These are phyloP conservation scores for Drosophila ironensis DNA, from an alignment of 1,140 invertebrate species.

Conservation along the genomic window DNA sequence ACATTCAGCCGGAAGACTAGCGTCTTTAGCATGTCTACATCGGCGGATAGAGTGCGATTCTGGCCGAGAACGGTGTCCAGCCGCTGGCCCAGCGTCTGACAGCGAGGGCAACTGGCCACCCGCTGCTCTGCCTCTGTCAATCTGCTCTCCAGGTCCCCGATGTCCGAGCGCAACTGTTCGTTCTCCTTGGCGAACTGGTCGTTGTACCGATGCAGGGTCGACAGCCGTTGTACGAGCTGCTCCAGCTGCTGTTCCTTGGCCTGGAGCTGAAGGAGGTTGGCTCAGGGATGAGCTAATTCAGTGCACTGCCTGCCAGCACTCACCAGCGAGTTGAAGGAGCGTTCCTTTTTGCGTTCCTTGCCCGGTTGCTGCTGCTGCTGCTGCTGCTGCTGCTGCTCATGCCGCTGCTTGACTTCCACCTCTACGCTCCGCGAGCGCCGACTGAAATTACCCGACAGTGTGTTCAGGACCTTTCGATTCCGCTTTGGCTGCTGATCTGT, in stretches of 20 bases:
- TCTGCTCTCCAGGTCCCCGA: conserved; percentile 48
- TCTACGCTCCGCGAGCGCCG: conserved; percentile 69
- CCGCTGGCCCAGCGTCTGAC: conserved; percentile 72
- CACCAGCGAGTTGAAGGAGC: conserved; percentile 65
- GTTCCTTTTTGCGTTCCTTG: conserved; percentile 38
- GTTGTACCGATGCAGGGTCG: conserved; percentile 73
- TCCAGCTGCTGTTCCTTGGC: conserved; percentile 80
- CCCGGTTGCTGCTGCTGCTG: conserved; percentile 8
- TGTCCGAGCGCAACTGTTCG: conserved; percentile 55
- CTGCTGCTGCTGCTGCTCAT: conserved; percentile 16
- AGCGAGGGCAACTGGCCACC: conserved; percentile 67
- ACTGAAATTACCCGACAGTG: conserved; percentile 71
- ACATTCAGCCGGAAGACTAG: conserved; percentile 87
- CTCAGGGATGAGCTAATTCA: too few relatives aligned
- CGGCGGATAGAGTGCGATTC: conserved; percentile 84
- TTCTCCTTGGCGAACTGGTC: conserved; percentile 77
- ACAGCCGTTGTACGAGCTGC: conserved; percentile 66
- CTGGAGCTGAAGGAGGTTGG: conserved; percentile 48
- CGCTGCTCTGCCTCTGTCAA: conserved; percentile 41
- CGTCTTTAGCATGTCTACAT: conserved; percentile 86
- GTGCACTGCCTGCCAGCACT: not conserved
- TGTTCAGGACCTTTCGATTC: conserved; percentile 66
- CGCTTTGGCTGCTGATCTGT: conserved; percentile 32
- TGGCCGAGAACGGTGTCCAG: conserved; percentile 80
- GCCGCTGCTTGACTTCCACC: conserved; percentile 36